Percentiles rank a stretch among this genome's conserved stretches.
Conservation (phyloP, 2,113 vertebrate species). For the Arvicanthis niloticus region DNA sequence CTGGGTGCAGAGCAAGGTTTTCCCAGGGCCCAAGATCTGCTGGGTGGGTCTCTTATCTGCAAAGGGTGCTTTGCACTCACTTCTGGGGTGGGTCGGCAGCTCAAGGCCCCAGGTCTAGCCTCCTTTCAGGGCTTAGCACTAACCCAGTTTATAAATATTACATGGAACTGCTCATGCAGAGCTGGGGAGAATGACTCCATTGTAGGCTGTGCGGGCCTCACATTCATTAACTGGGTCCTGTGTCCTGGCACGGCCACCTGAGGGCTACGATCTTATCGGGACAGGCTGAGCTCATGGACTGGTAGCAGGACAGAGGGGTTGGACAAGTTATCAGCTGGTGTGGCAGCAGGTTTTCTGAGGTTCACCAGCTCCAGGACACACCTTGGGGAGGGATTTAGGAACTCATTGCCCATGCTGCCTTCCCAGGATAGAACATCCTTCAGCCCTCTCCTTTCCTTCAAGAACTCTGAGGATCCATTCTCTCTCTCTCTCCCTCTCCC, state of each 20-base stretch:
- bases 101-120: background rate
- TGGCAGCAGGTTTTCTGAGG: background rate
- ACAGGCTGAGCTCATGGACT: background rate
- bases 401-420: background rate
- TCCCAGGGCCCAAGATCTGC: background rate
- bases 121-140: background rate
- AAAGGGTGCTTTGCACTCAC: background rate
- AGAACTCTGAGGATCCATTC: background rate
- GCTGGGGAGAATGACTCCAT: conserved; percentile 9
- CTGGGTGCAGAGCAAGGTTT: background rate
- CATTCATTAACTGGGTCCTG: background rate
- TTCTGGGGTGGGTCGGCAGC: background rate
- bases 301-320: background rate
- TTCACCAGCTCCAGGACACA: background rate
- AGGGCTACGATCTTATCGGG: background rate
- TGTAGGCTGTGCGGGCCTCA: background rate
- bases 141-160: background rate
- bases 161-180: background rate
- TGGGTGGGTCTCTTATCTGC: background rate
- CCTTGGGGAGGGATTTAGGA: background rate
- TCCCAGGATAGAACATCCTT: rapidly evolving
- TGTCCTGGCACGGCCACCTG: background rate
- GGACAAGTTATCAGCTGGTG: background rate
- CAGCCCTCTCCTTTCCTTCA: background rate
- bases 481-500: too few species aligned